Evolutionary conservation across 2,888 invertebrate species (phyloP).

Genomic region (Epirrhoe tristata): DNA sequence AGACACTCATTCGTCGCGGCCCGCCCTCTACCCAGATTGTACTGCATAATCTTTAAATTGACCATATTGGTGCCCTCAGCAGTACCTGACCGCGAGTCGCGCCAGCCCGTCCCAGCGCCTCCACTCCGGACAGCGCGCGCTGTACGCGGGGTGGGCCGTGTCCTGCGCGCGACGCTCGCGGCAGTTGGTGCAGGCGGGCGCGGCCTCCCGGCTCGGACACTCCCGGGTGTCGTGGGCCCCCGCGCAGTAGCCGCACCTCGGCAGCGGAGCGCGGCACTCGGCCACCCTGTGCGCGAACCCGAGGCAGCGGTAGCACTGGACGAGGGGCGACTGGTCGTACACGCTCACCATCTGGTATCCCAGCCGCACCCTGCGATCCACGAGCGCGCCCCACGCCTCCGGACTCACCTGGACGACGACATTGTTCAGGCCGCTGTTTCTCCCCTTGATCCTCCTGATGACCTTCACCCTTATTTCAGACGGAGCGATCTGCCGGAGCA

Average conservation of each 20-base stretch:
- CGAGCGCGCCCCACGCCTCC: neutral
- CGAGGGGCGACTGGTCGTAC: constrained; percentile 14
- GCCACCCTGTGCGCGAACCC: constrained; percentile 13
- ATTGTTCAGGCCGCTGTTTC: neutral
- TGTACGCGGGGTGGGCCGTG: constrained; percentile 1
- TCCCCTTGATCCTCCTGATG: neutral
- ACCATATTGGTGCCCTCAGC: constrained; percentile 4
- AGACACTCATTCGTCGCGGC: neutral
- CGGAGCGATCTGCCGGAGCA: neutral
- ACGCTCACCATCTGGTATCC: constrained; percentile 16
- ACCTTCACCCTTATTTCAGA: neutral
- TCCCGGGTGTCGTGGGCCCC: constrained; percentile 15
- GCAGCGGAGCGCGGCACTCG: constrained; percentile 1
- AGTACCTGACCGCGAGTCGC: neutral
- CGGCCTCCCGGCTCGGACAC: neutral
- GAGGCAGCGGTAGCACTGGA: constrained; percentile 19
- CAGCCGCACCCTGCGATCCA: constrained; percentile 5
- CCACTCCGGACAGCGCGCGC: constrained; percentile 1
- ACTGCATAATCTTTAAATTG: neutral
- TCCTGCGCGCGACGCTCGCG: neutral
- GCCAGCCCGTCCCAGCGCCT: constrained; percentile 5
- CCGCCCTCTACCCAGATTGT: neutral
- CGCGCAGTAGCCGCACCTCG: constrained; percentile 13
- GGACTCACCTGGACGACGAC: constrained; percentile 11
- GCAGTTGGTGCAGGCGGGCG: constrained; percentile 12